These are phyloP conservation scores for Drosophila dunni DNA, from an alignment of 1,140 invertebrate species.

Conservation along the genomic window DNA sequence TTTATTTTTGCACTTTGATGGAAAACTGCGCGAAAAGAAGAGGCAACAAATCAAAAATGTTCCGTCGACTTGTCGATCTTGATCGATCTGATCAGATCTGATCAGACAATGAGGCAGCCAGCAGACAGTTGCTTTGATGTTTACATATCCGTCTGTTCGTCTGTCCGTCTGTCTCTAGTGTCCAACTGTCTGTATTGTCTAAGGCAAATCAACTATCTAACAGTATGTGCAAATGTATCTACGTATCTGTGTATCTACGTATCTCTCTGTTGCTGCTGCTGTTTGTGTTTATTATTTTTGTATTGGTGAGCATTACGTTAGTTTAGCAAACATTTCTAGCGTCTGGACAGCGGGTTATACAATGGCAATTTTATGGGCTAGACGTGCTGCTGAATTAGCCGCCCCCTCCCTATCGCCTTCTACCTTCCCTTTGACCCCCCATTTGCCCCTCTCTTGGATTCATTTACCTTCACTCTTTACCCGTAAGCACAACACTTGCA, in stretches of 20 bases:
- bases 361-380: slow-evolving; percentile 38
- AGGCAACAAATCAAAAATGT: slow-evolving; percentile 50
- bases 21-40: slow-evolving; percentile 49
- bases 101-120: slow-evolving; percentile 67
- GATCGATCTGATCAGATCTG: slow-evolving; percentile 20
- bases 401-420: not conserved
- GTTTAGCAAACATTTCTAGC: slow-evolving; percentile 44
- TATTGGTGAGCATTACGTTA: slow-evolving; percentile 19
- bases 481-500: slow-evolving; percentile 16
- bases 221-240: slow-evolving; percentile 10
- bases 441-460: not conserved
- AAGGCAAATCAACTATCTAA: slow-evolving; percentile 17
- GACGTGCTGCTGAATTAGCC: slow-evolving; percentile 41
- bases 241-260: not conserved
- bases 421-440: not conserved
- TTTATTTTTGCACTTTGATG: slow-evolving; percentile 80
- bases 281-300: not conserved
- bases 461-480: not conserved
- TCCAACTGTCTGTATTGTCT: slow-evolving; percentile 26
- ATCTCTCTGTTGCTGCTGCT: slow-evolving; percentile 4
- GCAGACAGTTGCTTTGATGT: slow-evolving; percentile 68
- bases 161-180: slow-evolving; percentile 18
- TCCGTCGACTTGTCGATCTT: slow-evolving; percentile 32
- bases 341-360: slow-evolving; percentile 22
- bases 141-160: slow-evolving; percentile 44